These are phyloP conservation scores for Neoitamus cyanurus DNA, from an alignment of 2,888 invertebrate species.

Conservation along the genomic window DNA sequence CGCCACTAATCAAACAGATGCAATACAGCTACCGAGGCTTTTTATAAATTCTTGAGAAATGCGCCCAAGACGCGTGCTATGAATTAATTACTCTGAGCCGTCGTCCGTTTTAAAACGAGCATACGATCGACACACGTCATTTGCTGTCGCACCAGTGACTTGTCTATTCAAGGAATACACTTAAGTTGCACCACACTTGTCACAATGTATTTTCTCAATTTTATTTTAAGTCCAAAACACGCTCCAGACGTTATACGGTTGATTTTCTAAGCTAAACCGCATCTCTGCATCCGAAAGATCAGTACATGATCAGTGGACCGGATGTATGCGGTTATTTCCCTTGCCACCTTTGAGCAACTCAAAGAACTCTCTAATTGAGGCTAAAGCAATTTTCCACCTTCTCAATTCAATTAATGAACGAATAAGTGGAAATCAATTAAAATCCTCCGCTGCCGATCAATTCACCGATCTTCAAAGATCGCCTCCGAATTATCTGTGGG, in stretches of 20 bases:
- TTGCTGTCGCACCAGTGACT: neutral
- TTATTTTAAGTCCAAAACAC: too few species aligned
- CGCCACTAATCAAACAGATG: conserved; percentile 44
- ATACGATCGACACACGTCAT: neutral
- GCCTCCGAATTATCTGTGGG: neutral
- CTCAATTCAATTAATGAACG: neutral
- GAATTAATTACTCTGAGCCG: neutral
- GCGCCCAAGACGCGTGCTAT: conserved; percentile 25
- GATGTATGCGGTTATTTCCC: neutral
- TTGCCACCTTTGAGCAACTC: neutral
- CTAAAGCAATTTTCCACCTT: conserved; percentile 7
- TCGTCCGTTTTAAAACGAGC: neutral
- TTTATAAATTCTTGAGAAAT: conserved; percentile 17
- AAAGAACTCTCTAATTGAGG: conserved; percentile 2
- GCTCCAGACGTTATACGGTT: neutral
- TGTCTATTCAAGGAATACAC: neutral
- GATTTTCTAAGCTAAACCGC: neutral
- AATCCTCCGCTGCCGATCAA: neutral
- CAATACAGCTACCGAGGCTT: conserved; percentile 2
- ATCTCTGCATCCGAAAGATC: neutral
- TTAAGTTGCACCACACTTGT: conserved; percentile 1
- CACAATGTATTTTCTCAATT: neutral
- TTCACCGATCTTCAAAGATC: neutral
- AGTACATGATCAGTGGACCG: neutral
- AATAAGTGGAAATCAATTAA: conserved; percentile 1